Base-by-base conservation (phyloP, 2,888 invertebrate species). In the Cecidostiba fungosa region DNA sequence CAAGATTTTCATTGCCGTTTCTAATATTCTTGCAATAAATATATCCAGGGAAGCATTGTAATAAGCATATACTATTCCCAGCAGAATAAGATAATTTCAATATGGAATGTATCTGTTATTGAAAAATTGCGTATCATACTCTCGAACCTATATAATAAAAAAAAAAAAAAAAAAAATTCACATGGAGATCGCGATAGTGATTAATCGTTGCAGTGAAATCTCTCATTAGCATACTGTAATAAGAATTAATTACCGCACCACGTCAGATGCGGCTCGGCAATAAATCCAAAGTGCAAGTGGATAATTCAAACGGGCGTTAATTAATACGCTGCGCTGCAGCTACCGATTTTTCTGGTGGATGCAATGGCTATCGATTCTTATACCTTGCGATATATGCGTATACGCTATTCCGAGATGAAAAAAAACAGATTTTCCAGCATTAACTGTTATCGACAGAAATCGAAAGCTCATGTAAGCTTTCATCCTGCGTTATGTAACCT, bases 1-100 rank as follows among this genome's bases (percentile, higher is more conserved):
- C 59, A 14, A 47, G 59, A 70, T 54, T 54, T 50, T 82, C 50
- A 54, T 69, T 50, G 26, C 10, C 59, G 14, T 50, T 50, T 19
- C 50, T 50, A 0, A 43, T 50, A 50, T 16, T 47, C 0, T 4
- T 50, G 19, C 16, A 19, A 50, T 50, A 16, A 19, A 50, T 5
- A 5, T 12, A 43, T 12, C 43, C 8, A 43, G 43, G 1, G 8
- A 43, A 43, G 43, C 50, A 19, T 19, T 43, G 43, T 43, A 8
- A 43, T 43, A 12, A 1, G 43, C n/a, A n/a, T 10, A 10, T 1
- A 43, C 10, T 43, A 43, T 39, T 39, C 6, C 10, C 39, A 39
- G 39, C 39, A 10, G 39, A 39, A 10, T 39, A 39, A 39, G 10
- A 39, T 43, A 43, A 43, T 43, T 43, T 43, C 12, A 43, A 39